Conservation (phyloP, 2,888 invertebrate genomes). For the Timema podura region DNA sequence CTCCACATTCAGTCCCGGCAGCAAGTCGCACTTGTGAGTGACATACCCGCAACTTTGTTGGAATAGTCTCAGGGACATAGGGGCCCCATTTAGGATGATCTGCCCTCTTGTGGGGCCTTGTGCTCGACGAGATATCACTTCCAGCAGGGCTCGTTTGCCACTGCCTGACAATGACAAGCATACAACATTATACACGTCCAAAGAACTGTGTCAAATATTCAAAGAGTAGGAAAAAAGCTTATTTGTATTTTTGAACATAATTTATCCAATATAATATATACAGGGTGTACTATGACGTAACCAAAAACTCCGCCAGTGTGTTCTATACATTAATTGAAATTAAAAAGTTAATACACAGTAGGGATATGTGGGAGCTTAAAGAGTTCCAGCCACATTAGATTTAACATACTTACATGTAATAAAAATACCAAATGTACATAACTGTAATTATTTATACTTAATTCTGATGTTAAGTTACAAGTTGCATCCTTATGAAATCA, state of each 20-base stretch:
- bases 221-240: no score
- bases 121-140: slow-evolving; percentile 81
- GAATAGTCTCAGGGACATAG: slow-evolving; percentile 75
- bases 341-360: no score
- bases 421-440: no score
- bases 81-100: slow-evolving; percentile 82
- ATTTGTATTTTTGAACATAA: not conserved
- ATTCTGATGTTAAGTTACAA: no score
- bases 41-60: slow-evolving; percentile 86
- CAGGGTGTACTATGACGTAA: not conserved
- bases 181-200: not conserved
- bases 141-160: slow-evolving; percentile 89
- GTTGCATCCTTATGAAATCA: no score
- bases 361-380: no score
- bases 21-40: slow-evolving; percentile 76
- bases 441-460: no score
- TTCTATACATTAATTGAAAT: no score
- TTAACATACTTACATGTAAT: no score
- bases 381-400: no score
- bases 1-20: slow-evolving; percentile 82
- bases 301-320: no score
- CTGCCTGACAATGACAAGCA: slow-evolving; percentile 59
- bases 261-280: not conserved
- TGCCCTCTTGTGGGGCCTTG: slow-evolving; percentile 82
- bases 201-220: not conserved